Evolutionary conservation across 2,888 invertebrate genomes (phyloP), one percentile per base, ranked within the genome.

Genomic region (Eumacrocentrus americanus): DNA sequence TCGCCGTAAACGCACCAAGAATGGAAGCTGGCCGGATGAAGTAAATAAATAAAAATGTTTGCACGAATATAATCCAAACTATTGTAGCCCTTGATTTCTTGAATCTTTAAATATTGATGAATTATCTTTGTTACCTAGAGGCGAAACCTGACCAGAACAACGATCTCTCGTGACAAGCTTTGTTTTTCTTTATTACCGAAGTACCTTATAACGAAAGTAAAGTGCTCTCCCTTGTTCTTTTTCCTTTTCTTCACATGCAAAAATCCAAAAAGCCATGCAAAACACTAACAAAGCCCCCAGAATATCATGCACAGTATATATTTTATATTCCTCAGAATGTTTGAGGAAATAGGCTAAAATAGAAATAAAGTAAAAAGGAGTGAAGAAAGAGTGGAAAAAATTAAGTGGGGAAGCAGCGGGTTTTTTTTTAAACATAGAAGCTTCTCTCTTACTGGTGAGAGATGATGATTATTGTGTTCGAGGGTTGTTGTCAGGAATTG

Each of bases 121-220:
- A 22, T 25, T 23, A 25, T 46, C n/a, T 46, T 29, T 42, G 20
- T 18, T 42, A 18, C 11, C 20, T 14, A 40, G 9, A 44, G 14
- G 25, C 23, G 12, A 23, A 22, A 23, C n/a, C 42, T 38, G 29
- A 16, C 14, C n/a, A 9, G 23, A 22, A 4, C 14, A 62, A 67
- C 62, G 53, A 58, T 65, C 62, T 61, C 59, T 50, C 46, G 71
- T 60, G 61, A 74, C 74, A 74, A 74, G 74, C 74, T 74, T 74
- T 74, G 67, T 74, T 72, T 74, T 74, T 74, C 69, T 64, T 68
- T 66, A 67, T 57, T 29, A 57, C 23, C 48, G 34, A 23, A 48
- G 14, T 48, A 35, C 16, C 25, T 25, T 9, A n/a, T n/a, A 25
- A 44, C 11, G 9, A 18, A 54, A 42, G 29, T 25, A 29, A 16